phyloP scores from a whole-genome alignment of 64 coral and sea anemone genomes.

The Porites australiensis region DNA sequence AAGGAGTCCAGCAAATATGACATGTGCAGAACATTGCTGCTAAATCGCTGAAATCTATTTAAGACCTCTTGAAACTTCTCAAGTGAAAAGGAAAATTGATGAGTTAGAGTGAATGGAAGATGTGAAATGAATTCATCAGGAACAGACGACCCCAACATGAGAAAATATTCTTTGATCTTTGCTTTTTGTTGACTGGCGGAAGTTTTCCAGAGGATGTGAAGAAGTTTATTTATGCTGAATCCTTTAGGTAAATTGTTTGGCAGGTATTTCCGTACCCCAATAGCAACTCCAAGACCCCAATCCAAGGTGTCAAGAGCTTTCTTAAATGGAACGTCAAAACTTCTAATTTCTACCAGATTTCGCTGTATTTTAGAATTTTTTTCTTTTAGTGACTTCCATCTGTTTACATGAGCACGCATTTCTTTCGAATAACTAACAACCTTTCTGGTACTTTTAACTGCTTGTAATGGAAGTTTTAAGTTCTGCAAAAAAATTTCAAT shows the following conservation, averaged over 20 bases:
- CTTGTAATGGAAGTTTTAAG: constrained; percentile 49
- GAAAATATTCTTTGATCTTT: constrained; percentile 85
- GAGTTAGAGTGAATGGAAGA: constrained; percentile 77
- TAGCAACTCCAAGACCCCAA: constrained; percentile 55
- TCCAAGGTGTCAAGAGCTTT: constrained; percentile 74
- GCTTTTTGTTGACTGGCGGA: constrained; percentile 58
- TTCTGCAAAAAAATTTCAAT: constrained; percentile 76
- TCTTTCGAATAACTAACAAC: constrained; percentile 66
- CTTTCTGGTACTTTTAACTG: neutral
- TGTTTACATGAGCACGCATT: constrained; percentile 4
- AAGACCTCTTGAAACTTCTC: constrained; percentile 66
- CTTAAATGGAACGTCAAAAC: constrained; percentile 63
- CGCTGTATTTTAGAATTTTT: constrained; percentile 67
- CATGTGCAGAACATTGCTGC: constrained; percentile 84
- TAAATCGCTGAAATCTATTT: constrained; percentile 68
- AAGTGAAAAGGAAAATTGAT: constrained; percentile 82
- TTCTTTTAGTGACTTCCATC: constrained; percentile 44
- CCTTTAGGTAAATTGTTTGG: constrained; percentile 68
- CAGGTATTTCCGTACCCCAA: constrained; percentile 58
- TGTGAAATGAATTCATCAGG: constrained; percentile 74
- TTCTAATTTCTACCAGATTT: constrained; percentile 50
- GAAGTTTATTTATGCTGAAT: constrained; percentile 77
- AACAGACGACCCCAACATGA: constrained; percentile 56
- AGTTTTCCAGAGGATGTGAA: constrained; percentile 53
- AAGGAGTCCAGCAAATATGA: constrained; percentile 76